phyloP scores from a whole-genome alignment of 2,797 vertebrate genomes.

The Chanos chanos region DNA sequence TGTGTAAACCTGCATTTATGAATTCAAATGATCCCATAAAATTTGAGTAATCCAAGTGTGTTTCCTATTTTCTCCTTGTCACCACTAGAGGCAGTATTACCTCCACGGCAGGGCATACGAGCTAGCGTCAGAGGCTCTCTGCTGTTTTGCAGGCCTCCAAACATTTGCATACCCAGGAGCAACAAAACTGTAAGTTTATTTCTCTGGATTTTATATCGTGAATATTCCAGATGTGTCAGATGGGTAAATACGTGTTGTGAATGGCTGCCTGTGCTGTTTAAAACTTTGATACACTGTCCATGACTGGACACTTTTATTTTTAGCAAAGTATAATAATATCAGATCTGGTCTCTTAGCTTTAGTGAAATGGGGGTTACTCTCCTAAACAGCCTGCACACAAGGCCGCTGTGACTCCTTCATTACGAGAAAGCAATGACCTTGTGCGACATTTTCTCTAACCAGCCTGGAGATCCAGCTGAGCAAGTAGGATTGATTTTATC shows the following conservation, averaged over 20 bases:
- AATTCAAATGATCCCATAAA: too few species aligned
- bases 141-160: slow-evolving; percentile 8
- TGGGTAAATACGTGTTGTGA: not conserved
- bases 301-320: slow-evolving; percentile 28
- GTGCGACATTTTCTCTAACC: too few species aligned
- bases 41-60: too few species aligned
- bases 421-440: too few species aligned
- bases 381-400: not conserved
- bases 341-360: not conserved
- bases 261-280: not conserved
- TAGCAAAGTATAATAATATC: not conserved
- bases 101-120: not conserved
- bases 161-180: slow-evolving; percentile 3
- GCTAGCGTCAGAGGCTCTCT: not conserved
- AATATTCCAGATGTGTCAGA: not conserved
- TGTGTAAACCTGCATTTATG: too few species aligned
- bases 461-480: too few species aligned
- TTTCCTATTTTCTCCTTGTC: too few species aligned
- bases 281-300: not conserved
- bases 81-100: not conserved
- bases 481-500: too few species aligned
- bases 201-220: not conserved
- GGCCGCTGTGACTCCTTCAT: too few species aligned
- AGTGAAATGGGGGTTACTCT: not conserved
- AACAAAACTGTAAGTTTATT: slow-evolving; percentile 19